Base-by-base conservation (phyloP, 2,888 invertebrate genomes). In the Harmothoe impar region DNA sequence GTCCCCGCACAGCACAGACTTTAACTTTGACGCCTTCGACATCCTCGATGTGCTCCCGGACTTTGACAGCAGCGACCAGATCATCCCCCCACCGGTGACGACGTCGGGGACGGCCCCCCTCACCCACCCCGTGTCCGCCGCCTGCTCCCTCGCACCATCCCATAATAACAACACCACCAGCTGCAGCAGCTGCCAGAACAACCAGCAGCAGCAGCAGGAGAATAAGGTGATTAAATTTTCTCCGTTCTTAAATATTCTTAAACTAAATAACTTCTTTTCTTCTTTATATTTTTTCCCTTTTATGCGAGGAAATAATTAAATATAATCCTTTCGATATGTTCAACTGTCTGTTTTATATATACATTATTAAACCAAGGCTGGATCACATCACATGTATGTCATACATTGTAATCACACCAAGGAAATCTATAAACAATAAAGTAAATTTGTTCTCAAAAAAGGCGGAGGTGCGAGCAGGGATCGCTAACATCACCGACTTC, bases 401-500 rank as follows among this genome's bases (percentile, higher is more conserved):
- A n/a, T n/a, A n/a, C n/a, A n/a, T n/a, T n/a, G n/a, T n/a, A n/a
- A n/a, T n/a, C n/a, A n/a, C n/a, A n/a, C n/a, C n/a, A n/a, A n/a
- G n/a, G n/a, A n/a, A n/a, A n/a, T n/a, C n/a, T n/a, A n/a, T n/a
- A n/a, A n/a, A n/a, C n/a, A n/a, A n/a, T n/a, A n/a, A n/a, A n/a
- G n/a, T n/a, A n/a, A n/a, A n/a, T n/a, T n/a, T n/a, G n/a, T n/a
- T n/a, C n/a, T n/a, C n/a, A n/a, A n/a, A n/a, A n/a, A n/a, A n/a
- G 62, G 23, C 35, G 0, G 90, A 90, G 62, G n/a, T 35, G 10
- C 51, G 90, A 35, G 90, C 90, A n/a, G 91, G 90, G 12, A 88
- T 92, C 35, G 92, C 91, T 89, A 92, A 93, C 51, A 99, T 99
- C 93, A 98, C 98, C 52, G 99, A 99, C 95, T 99, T 98, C 95